Percentiles rank a stretch among this genome's conserved stretches.
phyloP scores from a whole-genome alignment of 2,113 vertebrate genomes.

The Thunnus maccoyii region DNA sequence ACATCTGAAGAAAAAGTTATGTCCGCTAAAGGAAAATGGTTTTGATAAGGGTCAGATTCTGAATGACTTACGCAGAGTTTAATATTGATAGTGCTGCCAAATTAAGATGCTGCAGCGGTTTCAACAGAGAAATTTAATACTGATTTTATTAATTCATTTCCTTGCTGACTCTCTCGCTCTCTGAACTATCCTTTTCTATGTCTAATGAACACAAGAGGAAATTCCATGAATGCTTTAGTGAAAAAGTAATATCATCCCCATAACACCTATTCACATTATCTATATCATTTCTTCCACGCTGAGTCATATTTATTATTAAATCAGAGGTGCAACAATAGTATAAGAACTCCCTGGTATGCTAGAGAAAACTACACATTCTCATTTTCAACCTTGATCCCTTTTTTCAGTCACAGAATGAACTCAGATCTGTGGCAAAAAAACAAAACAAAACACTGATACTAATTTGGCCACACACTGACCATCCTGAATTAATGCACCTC shows the following conservation, averaged over 20 bases:
- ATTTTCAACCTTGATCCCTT: neutral
- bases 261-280: neutral
- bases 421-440: slow-evolving; percentile 2
- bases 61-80: slow-evolving; percentile 30
- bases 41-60: slow-evolving; percentile 19
- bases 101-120: slow-evolving; percentile 41
- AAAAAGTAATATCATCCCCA: slow-evolving; percentile 13
- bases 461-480: slow-evolving; percentile 50
- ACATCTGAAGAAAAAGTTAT: neutral
- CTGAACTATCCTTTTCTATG: slow-evolving; percentile 16
- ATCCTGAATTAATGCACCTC: slow-evolving; percentile 55
- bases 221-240: slow-evolving; percentile 6
- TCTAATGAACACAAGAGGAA: slow-evolving; percentile 37
- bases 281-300: neutral
- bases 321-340: neutral
- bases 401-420: slow-evolving; percentile 35
- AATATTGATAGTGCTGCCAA: slow-evolving; percentile 31
- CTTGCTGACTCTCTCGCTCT: slow-evolving; percentile 25
- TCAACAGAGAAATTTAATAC: slow-evolving; percentile 43
- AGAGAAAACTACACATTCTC: neutral
- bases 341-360: neutral
- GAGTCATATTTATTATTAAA: slow-evolving; percentile 11
- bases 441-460: slow-evolving; percentile 17
- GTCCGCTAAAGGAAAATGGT: neutral
- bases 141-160: slow-evolving; percentile 46